Conservation (phyloP, 2,888 invertebrate species). For the Psylliodes chrysocephalus region DNA sequence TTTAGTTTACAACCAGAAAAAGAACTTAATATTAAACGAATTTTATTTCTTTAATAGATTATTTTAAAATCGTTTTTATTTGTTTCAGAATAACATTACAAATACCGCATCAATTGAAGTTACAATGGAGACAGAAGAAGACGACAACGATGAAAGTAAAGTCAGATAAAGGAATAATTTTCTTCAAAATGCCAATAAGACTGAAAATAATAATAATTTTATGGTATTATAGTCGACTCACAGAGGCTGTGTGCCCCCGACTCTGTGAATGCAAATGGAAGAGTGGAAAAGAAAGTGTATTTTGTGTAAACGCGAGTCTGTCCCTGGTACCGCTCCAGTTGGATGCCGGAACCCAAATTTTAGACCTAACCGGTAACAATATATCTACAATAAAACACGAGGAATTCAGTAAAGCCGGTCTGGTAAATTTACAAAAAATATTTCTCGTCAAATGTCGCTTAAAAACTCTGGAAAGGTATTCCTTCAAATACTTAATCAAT, state of each 20-base stretch:
- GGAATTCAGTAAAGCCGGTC: conserved; percentile 78
- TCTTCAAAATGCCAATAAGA: conserved; percentile 42
- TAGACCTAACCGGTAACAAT: conserved; percentile 81
- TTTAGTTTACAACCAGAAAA: too few species aligned
- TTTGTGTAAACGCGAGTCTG: conserved; percentile 81
- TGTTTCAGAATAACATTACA: conserved; percentile 14
- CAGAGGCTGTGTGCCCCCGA: conserved; percentile 74
- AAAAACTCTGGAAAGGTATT: conserved; percentile 75
- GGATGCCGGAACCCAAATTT: conserved; percentile 81
- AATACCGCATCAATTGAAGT: not conserved
- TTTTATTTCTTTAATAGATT: not conserved
- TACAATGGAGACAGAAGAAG: conserved; percentile 49
- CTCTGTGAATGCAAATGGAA: conserved; percentile 91
- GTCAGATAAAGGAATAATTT: conserved; percentile 42
- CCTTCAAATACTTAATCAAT: conserved; percentile 82
- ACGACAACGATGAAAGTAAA: conserved; percentile 45
- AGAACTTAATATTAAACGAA: too few species aligned
- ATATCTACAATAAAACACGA: conserved; percentile 75
- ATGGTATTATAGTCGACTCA: conserved; percentile 59
- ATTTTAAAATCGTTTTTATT: conserved; percentile 3
- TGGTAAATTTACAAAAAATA: conserved; percentile 84
- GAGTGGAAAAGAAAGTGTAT: conserved; percentile 85
- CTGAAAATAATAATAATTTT: conserved; percentile 51
- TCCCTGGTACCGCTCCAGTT: conserved; percentile 78
- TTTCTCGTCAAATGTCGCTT: conserved; percentile 78